phyloP scores from a whole-genome alignment of 1,140 invertebrate genomes.

The Plodia interpunctella region DNA sequence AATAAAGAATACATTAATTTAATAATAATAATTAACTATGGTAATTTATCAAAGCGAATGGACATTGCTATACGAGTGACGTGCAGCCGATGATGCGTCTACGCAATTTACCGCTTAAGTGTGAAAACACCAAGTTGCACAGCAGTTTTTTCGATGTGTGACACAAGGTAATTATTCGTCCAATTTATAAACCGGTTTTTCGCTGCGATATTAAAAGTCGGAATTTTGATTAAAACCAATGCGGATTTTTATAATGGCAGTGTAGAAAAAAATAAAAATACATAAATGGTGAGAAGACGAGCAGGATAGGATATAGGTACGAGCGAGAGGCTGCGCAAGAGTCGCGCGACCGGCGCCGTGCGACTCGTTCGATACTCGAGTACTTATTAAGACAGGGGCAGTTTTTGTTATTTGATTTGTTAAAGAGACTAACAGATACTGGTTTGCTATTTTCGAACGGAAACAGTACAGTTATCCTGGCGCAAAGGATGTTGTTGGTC shows the following conservation, averaged over 20 bases:
- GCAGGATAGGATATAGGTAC: slow-evolving; percentile 20
- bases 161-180: slow-evolving; percentile 54
- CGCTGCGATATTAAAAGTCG: slow-evolving; percentile 49
- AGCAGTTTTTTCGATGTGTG: slow-evolving; percentile 45
- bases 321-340: slow-evolving; percentile 23
- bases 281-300: slow-evolving; percentile 58
- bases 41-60: not conserved
- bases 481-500: slow-evolving; percentile 55
- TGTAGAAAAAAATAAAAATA: slow-evolving; percentile 50
- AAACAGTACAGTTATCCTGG: slow-evolving; percentile 71
- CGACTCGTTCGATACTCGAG: slow-evolving; percentile 63
- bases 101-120: slow-evolving; percentile 33
- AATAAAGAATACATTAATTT: not conserved
- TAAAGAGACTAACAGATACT: slow-evolving; percentile 66
- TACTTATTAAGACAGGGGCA: slow-evolving; percentile 73
- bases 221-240: slow-evolving; percentile 64
- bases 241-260: slow-evolving; percentile 54
- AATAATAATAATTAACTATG: not conserved
- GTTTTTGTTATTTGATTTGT: slow-evolving; percentile 75
- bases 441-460: slow-evolving; percentile 75
- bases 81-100: not conserved
- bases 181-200: slow-evolving; percentile 45
- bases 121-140: slow-evolving; percentile 28
- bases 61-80: not conserved
- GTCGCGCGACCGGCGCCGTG: slow-evolving; percentile 41